Conservation (phyloP, 2,888 invertebrate species). For the Dendrolimus pini region DNA sequence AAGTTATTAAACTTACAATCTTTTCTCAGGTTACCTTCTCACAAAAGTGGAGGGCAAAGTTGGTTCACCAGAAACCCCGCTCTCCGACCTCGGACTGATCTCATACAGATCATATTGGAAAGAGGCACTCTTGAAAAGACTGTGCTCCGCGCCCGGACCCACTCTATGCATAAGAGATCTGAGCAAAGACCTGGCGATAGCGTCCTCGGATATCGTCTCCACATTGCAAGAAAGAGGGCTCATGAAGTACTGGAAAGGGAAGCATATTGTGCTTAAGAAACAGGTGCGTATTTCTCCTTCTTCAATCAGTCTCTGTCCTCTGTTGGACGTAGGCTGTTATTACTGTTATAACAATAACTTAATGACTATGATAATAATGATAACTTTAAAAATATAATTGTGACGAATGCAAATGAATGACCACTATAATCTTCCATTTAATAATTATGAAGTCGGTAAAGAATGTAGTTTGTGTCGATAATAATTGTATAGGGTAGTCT, state of each 20-base stretch:
- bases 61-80: slow-evolving; percentile 99
- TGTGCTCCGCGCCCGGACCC: slow-evolving; percentile 92
- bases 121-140: slow-evolving; percentile 93
- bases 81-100: slow-evolving; percentile 97
- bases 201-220: slow-evolving; percentile 97
- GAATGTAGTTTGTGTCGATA: too few species aligned
- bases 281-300: slow-evolving; percentile 76
- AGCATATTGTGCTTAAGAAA: slow-evolving; percentile 96
- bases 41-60: slow-evolving; percentile 97
- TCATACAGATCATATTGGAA: slow-evolving; percentile 99
- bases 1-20: background rate
- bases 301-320: background rate
- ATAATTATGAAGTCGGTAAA: too few species aligned
- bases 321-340: slow-evolving; percentile 1
- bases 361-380: too few species aligned
- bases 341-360: too few species aligned
- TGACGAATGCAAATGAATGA: too few species aligned
- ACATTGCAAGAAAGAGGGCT: slow-evolving; percentile 97
- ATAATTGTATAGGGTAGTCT: too few species aligned
- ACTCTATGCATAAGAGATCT: slow-evolving; percentile 94
- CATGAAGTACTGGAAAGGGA: slow-evolving; percentile 99
- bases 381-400: too few species aligned
- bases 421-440: too few species aligned
- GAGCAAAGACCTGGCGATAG: slow-evolving; percentile 94
- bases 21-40: slow-evolving; percentile 90